Base-by-base conservation (phyloP, 1,140 invertebrate species). In the Steinernema khuongi region DNA sequence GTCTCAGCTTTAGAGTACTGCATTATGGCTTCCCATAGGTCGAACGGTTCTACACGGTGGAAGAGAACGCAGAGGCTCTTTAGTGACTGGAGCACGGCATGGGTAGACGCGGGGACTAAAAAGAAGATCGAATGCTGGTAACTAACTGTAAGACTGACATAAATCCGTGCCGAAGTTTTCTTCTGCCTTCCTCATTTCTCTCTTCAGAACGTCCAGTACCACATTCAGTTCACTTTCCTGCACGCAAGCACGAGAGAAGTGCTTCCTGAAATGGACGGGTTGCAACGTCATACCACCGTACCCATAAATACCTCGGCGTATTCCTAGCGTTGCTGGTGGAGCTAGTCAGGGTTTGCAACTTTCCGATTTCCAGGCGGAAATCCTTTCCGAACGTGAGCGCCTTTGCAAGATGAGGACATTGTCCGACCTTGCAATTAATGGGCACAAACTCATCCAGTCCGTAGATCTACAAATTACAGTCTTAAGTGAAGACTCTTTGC, bases 371-470 rank as follows among this genome's bases (percentile, higher is more conserved):
- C 60, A 77, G 26, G n/a, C 69, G 71, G 29, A 77, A 70, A 67
- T 77, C 76, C 17, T 72, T 60, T 33, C 76, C 76, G 17, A 75
- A 68, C n/a, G 73, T 70, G 1, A 77, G 67, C 30, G 73, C 74
- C 26, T 75, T 31, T 43, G 70, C 73, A 22, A 72, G 44, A 67
- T 77, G 72, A 1, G 75, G 50, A 70, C 71, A 72, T 18, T 74
- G 31, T 29, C 74, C 76, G 11, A 77, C 19, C 29, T 68, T 31
- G 19, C 70, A 79, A 30, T 28, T 31, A 1, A 31, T 67, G 30
- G 76, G 32, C 1, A 77, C 31, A 33, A 77, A 77, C 70, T 77
- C 77, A 33, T 77, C 71, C 30, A 77, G 71, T 1, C 76, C 76
- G 43, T 67, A 77, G 22, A 77, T 71, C 76, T 77, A 69, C 0